Conservation (phyloP, 1,140 invertebrate genomes). For the Drosophila yakuba region DNA sequence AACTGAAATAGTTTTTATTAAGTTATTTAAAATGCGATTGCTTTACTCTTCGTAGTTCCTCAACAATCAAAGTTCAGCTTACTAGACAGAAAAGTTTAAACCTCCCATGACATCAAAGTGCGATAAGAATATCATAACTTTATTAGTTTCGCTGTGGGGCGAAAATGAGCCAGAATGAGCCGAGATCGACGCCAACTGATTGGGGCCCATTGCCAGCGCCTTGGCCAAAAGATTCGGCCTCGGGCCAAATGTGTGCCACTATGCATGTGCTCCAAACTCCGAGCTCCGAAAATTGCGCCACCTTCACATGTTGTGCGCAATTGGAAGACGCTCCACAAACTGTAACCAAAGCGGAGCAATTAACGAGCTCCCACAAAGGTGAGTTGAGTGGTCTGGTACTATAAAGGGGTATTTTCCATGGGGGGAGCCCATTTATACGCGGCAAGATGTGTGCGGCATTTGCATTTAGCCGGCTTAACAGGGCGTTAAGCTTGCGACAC, state of each 20-base stretch:
- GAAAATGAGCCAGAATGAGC: slow-evolving; percentile 21
- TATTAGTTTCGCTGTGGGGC: slow-evolving; percentile 2
- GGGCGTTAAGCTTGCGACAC: slow-evolving; percentile 78
- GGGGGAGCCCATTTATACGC: slow-evolving; percentile 65
- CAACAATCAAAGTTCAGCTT: background rate
- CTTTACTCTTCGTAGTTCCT: background rate
- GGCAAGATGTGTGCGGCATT: slow-evolving; percentile 65
- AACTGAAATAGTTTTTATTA: background rate
- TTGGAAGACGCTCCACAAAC: slow-evolving; percentile 61
- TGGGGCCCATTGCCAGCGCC: slow-evolving; percentile 62
- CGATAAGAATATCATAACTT: no score
- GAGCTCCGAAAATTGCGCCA: slow-evolving; percentile 69
- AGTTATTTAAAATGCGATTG: background rate
- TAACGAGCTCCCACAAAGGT: slow-evolving; percentile 43
- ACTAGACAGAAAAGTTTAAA: no score
- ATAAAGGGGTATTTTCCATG: background rate
- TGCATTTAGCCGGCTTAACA: slow-evolving; percentile 77
- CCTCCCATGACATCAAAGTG: no score
- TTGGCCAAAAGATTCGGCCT: slow-evolving; percentile 50
- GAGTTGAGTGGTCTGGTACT: background rate
- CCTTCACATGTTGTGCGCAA: slow-evolving; percentile 77
- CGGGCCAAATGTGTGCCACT: slow-evolving; percentile 23
- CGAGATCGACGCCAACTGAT: slow-evolving; percentile 64
- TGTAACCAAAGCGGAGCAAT: slow-evolving; percentile 52
- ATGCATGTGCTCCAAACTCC: slow-evolving; percentile 6